A percentile compares a stretch with the other conserved stretches of the same genome.
Evolutionary conservation across 2,888 invertebrate genomes (phyloP).

Genomic region (Zele albiditarsus): DNA sequence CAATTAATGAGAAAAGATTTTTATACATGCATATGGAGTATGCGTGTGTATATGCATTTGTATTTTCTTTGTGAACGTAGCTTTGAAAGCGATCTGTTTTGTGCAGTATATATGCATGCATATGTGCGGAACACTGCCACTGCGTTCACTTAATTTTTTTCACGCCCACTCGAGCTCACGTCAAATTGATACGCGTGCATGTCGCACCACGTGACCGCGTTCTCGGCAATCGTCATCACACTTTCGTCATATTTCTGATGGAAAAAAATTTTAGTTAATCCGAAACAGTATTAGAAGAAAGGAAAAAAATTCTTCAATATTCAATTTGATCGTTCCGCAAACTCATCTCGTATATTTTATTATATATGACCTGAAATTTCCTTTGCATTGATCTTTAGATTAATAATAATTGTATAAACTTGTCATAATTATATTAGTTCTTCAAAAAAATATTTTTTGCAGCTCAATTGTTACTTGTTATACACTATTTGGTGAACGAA

Average conservation of each 20-base stretch:
- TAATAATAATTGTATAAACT: too few species aligned
- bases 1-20: conserved; percentile 41
- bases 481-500: too few species aligned
- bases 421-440: too few species aligned
- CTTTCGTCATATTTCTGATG: neutral
- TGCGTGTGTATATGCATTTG: neutral
- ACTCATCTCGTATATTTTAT: too few species aligned
- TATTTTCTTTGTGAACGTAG: conserved; percentile 29
- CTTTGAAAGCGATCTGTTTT: conserved; percentile 36
- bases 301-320: neutral
- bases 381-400: too few species aligned
- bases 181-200: conserved; percentile 33
- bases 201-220: conserved; percentile 33
- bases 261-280: neutral
- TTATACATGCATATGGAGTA: neutral
- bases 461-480: too few species aligned
- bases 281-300: neutral
- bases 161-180: conserved; percentile 39
- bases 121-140: conserved; percentile 19
- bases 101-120: neutral
- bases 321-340: too few species aligned
- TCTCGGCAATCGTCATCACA: neutral
- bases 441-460: too few species aligned
- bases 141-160: conserved; percentile 40
- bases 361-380: too few species aligned